Evolutionary conservation across 1,140 invertebrate species (phyloP), one percentile per base, ranked within the genome.

Genomic region (Drosophila suzukii): DNA sequence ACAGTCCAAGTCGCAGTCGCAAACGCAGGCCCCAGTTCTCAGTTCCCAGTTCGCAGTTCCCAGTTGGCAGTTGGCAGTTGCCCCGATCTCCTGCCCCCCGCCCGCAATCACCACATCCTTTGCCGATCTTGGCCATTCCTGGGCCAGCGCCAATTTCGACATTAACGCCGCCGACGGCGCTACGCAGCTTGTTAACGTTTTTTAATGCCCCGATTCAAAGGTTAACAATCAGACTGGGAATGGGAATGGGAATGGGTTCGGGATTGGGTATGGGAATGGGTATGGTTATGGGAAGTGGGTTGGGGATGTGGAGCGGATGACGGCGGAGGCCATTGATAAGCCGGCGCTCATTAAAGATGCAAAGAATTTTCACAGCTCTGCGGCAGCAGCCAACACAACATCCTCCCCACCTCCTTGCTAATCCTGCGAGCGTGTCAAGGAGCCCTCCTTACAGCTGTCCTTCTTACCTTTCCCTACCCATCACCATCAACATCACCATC

Each of bases 131-230:
- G 32, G 65, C 38, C 67, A 50, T 58, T 71, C 65, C 66, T 55
- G 30, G 54, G 30, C 81, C 79, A 80, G 75, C 80, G 83, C 84
- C 83, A 83, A 88, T 88, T 86, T 79, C 53, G 72, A 89, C 83
- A 88, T 88, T 88, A 88, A 88, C 82, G 82, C 83, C 83, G 82
- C 83, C 82, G 83, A 85, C 82, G 82, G 82, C 82, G 82, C 82
- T 86, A 88, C 75, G 83, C 75, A 86, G 82, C 82, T 86, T 86
- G 82, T 86, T 86, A 86, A 86, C 81, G 81, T 86, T 88, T 85
- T 76, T 85, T 85, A 85, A 81, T 85, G 78, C 68, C 73, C 65
- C 61, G 41, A 74, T 63, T 39, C 70, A 75, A 75, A 62, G 71
- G 71, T 75, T 75, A 75, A 75, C 60, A 71, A 79, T 79, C 76